Evolutionary conservation across 1,140 invertebrate genomes (phyloP).

Genomic region (Drosophila nigrodunni): DNA sequence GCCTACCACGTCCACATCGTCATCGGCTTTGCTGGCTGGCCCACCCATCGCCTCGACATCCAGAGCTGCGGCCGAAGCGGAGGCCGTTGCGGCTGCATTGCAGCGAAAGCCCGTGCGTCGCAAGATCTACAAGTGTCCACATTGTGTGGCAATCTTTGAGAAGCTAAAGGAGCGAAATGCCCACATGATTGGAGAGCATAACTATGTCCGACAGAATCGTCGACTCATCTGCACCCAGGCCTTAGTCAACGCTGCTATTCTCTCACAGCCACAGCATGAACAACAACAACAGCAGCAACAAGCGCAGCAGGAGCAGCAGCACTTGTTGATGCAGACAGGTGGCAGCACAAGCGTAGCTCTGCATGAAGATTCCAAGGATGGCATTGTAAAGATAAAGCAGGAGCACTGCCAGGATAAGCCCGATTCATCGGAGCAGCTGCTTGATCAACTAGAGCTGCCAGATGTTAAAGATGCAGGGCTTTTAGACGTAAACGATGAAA

Average conservation of each 20-base stretch:
- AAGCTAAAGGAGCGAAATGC: slow-evolving; percentile 81
- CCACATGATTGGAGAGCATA: slow-evolving; percentile 75
- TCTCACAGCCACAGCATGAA: slow-evolving; percentile 27
- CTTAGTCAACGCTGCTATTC: slow-evolving; percentile 24
- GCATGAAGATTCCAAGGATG: slow-evolving; percentile 75
- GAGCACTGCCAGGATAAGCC: slow-evolving; percentile 70
- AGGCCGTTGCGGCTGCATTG: slow-evolving; percentile 50
- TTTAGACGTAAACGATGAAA: slow-evolving; percentile 44
- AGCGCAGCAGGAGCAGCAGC: slow-evolving; percentile 33
- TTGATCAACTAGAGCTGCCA: slow-evolving; percentile 49
- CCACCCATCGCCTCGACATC: slow-evolving; percentile 76
- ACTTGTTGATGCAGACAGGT: slow-evolving; percentile 30
- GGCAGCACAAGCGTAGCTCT: slow-evolving; percentile 7
- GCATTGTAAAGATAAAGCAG: slow-evolving; percentile 79
- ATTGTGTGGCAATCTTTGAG: slow-evolving; percentile 71
- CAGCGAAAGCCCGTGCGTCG: slow-evolving; percentile 61
- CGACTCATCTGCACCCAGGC: slow-evolving; percentile 74
- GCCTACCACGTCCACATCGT: slow-evolving; percentile 60
- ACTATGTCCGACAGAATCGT: slow-evolving; percentile 81
- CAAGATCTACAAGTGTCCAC: slow-evolving; percentile 78
- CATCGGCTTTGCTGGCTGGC: slow-evolving; percentile 74
- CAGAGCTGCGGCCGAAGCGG: slow-evolving; percentile 66
- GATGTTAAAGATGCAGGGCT: slow-evolving; percentile 67
- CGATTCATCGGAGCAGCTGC: slow-evolving; percentile 49
- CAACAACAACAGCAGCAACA: slow-evolving; percentile 33